Conservation (phyloP, 2,888 invertebrate genomes). For the Lottia gigantea region DNA sequence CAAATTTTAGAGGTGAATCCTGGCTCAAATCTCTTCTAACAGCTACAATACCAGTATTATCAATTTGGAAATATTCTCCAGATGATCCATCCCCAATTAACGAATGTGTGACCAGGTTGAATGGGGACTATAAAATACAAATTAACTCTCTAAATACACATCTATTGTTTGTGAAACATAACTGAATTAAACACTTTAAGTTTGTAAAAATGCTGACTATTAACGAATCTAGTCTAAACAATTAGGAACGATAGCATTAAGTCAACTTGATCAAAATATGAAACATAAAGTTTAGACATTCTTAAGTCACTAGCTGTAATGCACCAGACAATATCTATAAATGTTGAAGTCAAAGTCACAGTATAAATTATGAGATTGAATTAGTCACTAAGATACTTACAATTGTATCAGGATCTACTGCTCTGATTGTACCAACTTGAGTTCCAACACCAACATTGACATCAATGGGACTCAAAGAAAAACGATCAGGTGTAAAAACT, state of each 20-base stretch:
- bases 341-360: no score
- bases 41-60: conserved; percentile 18
- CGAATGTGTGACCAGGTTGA: conserved; percentile 33
- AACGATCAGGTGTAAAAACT: conserved; percentile 17
- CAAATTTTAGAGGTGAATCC: conserved; percentile 13
- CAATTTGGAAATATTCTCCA: conserved; percentile 25
- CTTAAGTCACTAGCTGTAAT: no score
- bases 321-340: no score
- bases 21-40: conserved; percentile 20
- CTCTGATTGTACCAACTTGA: conserved; percentile 38
- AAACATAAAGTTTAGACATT: no score
- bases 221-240: no score
- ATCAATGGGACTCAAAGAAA: conserved; percentile 25
- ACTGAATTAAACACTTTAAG: no score
- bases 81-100: conserved; percentile 35
- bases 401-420: conserved; percentile 38
- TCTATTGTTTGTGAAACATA: neutral
- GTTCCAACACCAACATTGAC: conserved; percentile 37
- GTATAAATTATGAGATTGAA: no score
- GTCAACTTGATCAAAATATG: no score
- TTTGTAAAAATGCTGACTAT: no score
- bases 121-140: conserved; percentile 33
- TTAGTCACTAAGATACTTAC: conserved; percentile 25
- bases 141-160: neutral
- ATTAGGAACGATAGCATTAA: no score